A percentile compares a stretch with the other conserved stretches of the same genome.
Conservation (phyloP, 2,888 invertebrate species). For the Drosophila neonasuta region DNA sequence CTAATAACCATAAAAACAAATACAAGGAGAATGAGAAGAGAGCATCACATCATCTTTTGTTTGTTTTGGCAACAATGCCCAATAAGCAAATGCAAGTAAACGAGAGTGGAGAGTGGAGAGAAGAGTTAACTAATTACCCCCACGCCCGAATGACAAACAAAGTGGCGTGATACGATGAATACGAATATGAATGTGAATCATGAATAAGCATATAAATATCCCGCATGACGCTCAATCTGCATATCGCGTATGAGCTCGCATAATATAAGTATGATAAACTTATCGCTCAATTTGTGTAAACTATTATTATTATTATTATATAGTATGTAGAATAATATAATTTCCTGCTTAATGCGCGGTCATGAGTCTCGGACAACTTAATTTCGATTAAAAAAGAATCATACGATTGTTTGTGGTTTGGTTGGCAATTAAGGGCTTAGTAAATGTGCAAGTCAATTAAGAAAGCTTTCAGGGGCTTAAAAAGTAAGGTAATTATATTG, state of each 20-base stretch:
- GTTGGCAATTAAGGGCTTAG: constrained; percentile 33
- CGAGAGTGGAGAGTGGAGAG: constrained; percentile 11
- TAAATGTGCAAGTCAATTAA: constrained; percentile 14
- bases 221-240: constrained; percentile 25
- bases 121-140: constrained; percentile 12
- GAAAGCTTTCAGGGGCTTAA: neutral
- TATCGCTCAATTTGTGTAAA: constrained; percentile 40
- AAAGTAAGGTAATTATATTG: neutral
- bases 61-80: neutral
- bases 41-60: neutral
- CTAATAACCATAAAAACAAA: neutral
- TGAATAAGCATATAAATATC: constrained; percentile 37
- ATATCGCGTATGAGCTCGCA: constrained; percentile 12
- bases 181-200: constrained; percentile 19
- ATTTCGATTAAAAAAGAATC: constrained; percentile 35
- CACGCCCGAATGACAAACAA: constrained; percentile 24
- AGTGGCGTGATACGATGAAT: neutral
- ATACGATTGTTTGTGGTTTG: constrained; percentile 30
- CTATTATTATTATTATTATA: constrained; percentile 17
- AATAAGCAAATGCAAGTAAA: constrained; percentile 1
- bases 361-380: constrained; percentile 23
- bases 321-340: constrained; percentile 12
- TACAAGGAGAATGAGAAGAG: too few species aligned
- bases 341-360: constrained; percentile 39
- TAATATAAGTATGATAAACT: constrained; percentile 17